Evolutionary conservation across 2,113 vertebrate species (phyloP), one percentile per base, ranked within the genome.

Genomic region (Pimephales promelas): DNA sequence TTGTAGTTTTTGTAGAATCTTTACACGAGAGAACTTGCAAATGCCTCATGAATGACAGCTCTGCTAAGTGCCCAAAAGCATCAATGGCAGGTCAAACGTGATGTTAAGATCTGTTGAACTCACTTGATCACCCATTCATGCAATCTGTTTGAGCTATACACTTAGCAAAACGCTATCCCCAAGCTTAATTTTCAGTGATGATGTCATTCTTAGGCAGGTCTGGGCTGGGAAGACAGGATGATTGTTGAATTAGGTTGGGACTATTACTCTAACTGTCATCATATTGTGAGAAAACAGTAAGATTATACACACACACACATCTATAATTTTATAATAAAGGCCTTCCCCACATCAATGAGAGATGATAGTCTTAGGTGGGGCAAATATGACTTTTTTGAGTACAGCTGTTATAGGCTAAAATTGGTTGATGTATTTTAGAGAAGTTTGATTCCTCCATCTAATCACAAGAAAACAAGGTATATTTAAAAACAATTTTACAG

Each of bases 81-180:
- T 18, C 57, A 1, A 36, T 52, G 61, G 8, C n/a, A 59, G 57
- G 56, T 78, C 6, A 45, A 26, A 34, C 10, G 9, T 14, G 11
- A 49, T 8, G 40, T 45, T 62, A 31, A 79, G 59, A 43, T 40
- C 40, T 49, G 77, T n/a, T 49, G 43, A 80, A 80, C 43, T 80
- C 77, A 62, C 57, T 28, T 26, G 6, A 24, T 61, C 7, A 43
- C 14, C 3, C 4, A 2, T 45, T 62, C 3, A 61, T 61, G 20
- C 5, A 8, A 24, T 20, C 47, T 20, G 14, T 54, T 20, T 43
- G 45, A 47, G 5, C 4, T 3, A 47, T 5, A 45, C 43, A 24
- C 2, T 5, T 45, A 40, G 10, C 10, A 11, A 40, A 1, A 10
- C 28, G 28, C 28, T 28, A 28, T 1, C 1, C 43, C 34, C 0